Conservation (phyloP, 2,113 vertebrate genomes). For the Trachemys scripta region DNA sequence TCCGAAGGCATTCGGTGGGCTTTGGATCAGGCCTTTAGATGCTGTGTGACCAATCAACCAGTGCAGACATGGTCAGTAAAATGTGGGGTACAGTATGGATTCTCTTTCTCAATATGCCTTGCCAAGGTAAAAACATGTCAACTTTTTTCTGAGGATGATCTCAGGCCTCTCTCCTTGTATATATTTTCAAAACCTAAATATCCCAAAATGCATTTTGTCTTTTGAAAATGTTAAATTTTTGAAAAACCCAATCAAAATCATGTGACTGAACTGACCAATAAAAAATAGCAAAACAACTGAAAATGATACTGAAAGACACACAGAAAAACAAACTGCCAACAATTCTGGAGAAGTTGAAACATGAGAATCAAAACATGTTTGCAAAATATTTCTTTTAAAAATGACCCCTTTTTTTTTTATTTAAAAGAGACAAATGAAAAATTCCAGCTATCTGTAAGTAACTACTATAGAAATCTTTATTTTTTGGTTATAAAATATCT, state of each 20-base stretch:
- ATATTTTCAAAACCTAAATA: neutral
- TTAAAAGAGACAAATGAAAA: neutral
- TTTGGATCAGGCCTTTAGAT: neutral
- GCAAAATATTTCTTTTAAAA: neutral
- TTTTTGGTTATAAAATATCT: neutral
- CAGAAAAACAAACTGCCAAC: neutral
- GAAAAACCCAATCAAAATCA: neutral
- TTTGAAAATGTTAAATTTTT: neutral
- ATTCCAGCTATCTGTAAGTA: neutral
- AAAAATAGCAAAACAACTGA: neutral
- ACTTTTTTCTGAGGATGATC: neutral
- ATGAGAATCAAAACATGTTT: neutral
- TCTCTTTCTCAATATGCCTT: neutral
- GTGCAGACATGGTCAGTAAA: neutral
- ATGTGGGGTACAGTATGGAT: neutral
- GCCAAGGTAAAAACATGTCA: neutral
- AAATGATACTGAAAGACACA: neutral
- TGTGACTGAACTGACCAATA: neutral
- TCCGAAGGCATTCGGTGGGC: neutral
- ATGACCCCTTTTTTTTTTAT: neutral
- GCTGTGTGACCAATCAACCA: neutral
- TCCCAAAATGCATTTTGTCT: neutral
- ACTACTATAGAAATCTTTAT: neutral
- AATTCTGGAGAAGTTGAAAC: neutral
- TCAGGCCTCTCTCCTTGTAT: neutral